Conservation (phyloP, 2,113 vertebrate species). For the Notothenia coriiceps region DNA sequence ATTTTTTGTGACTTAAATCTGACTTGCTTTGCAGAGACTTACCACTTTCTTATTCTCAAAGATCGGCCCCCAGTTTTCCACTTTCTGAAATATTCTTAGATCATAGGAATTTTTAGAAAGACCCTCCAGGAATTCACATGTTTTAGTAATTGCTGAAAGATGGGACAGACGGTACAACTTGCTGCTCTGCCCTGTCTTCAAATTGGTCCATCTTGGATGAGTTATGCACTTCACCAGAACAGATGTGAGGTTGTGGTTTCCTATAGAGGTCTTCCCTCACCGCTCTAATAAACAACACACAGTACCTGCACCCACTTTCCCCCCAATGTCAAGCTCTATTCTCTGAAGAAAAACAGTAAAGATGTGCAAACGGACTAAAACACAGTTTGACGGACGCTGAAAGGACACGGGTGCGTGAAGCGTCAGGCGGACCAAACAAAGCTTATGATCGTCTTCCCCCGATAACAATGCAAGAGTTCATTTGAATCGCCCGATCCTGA, state of each 20-base stretch:
- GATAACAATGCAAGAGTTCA: constrained; percentile 47
- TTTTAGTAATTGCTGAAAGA: constrained; percentile 59
- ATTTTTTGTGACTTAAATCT: neutral
- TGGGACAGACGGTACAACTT: constrained; percentile 43
- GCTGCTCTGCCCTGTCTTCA: constrained; percentile 36
- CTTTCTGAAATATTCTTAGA: constrained; percentile 26
- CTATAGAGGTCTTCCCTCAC: constrained; percentile 24
- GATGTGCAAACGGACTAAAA: constrained; percentile 45
- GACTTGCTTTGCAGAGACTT: neutral
- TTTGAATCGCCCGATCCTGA: constrained; percentile 41
- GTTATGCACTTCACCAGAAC: constrained; percentile 44
- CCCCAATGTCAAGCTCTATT: accelerated
- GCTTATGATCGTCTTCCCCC: constrained; percentile 19
- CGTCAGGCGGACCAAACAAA: constrained; percentile 28
- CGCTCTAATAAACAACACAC: neutral
- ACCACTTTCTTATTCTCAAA: neutral
- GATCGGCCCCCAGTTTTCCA: neutral
- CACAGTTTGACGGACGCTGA: constrained; percentile 55
- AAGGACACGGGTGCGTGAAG: constrained; percentile 27
- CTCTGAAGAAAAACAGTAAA: constrained; percentile 6
- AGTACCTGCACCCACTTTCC: constrained; percentile 14
- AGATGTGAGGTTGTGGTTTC: constrained; percentile 50
- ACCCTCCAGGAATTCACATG: constrained; percentile 55
- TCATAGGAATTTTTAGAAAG: constrained; percentile 26
- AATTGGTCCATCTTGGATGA: constrained; percentile 47